phyloP scores from a whole-genome alignment of 1,140 invertebrate species.

The Cydia splendana region DNA sequence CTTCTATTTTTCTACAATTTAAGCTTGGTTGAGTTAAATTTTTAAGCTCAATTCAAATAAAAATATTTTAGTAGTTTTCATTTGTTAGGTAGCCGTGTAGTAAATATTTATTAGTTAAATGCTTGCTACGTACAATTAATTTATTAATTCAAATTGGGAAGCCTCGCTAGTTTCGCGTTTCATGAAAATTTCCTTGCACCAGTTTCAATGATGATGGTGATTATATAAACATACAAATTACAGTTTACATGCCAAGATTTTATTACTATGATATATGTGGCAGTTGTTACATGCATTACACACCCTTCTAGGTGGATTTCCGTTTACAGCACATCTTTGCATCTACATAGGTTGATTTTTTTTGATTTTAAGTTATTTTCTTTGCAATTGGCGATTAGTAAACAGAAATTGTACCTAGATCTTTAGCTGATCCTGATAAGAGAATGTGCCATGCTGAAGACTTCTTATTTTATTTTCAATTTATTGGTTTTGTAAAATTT shows the following conservation, averaged over 20 bases:
- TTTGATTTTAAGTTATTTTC: conserved; percentile 3
- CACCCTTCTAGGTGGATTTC: conserved; percentile 66
- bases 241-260: conserved; percentile 47
- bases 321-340: conserved; percentile 47
- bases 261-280: conserved; percentile 67
- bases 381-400: conserved; percentile 39
- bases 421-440: conserved; percentile 74
- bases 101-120: conserved; percentile 12
- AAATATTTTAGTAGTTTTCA: conserved; percentile 5
- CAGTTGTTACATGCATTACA: conserved; percentile 76
- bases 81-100: conserved; percentile 21
- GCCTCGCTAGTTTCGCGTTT: conserved; percentile 33
- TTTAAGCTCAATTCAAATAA: not conserved
- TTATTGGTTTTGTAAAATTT: conserved; percentile 68
- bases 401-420: conserved; percentile 65
- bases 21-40: conserved; percentile 2
- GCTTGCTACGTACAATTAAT: conserved; percentile 23
- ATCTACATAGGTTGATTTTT: not conserved
- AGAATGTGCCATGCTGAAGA: conserved; percentile 78
- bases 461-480: conserved; percentile 73
- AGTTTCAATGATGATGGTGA: conserved; percentile 58
- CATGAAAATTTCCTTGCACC: conserved; percentile 58
- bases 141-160: not conserved
- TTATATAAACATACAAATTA: conserved; percentile 45
- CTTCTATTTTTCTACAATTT: conserved; percentile 18